These are phyloP conservation scores for Sinhomidia bicolor DNA, from an alignment of 2,888 invertebrate species.

Conservation along the genomic window DNA sequence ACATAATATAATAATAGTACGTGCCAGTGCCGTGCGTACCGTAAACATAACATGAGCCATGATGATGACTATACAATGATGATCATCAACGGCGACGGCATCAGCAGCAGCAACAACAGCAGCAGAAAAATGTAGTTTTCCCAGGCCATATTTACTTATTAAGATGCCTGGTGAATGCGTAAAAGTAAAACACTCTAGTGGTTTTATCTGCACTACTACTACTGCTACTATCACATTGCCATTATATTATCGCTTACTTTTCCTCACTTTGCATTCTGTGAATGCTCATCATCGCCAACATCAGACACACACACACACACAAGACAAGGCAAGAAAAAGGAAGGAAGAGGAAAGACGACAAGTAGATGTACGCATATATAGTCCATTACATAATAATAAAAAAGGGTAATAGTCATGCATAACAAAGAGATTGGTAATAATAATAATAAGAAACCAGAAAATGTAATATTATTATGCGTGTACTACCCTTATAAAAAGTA, in stretches of 20 bases:
- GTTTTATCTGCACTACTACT: slow-evolving; percentile 13
- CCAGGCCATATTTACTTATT: slow-evolving; percentile 60
- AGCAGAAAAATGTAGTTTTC: slow-evolving; percentile 56
- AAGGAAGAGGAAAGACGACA: background rate
- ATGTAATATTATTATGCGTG: background rate
- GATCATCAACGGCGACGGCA: background rate
- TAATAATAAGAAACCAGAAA: slow-evolving; percentile 24
- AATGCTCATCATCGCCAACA: background rate
- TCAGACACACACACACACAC: background rate
- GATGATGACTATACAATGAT: slow-evolving; percentile 15
- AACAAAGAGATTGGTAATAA: background rate
- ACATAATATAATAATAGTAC: background rate
- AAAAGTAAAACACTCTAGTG: slow-evolving; percentile 29
- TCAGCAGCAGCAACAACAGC: background rate
- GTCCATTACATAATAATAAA: background rate
- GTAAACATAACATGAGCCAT: slow-evolving; percentile 51
- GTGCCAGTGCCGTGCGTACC: background rate
- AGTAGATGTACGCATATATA: background rate
- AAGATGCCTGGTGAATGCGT: slow-evolving; percentile 40
- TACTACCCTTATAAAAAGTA: too few relatives aligned
- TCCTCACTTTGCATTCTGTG: slow-evolving; percentile 10
- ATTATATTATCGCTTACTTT: slow-evolving; percentile 23
- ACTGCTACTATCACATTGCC: too few relatives aligned
- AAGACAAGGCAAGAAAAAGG: too few relatives aligned
- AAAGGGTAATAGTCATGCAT: background rate